Evolutionary conservation across 2,113 vertebrate genomes (phyloP), one percentile per base, ranked within the genome.

Genomic region (Mastomys coucha): DNA sequence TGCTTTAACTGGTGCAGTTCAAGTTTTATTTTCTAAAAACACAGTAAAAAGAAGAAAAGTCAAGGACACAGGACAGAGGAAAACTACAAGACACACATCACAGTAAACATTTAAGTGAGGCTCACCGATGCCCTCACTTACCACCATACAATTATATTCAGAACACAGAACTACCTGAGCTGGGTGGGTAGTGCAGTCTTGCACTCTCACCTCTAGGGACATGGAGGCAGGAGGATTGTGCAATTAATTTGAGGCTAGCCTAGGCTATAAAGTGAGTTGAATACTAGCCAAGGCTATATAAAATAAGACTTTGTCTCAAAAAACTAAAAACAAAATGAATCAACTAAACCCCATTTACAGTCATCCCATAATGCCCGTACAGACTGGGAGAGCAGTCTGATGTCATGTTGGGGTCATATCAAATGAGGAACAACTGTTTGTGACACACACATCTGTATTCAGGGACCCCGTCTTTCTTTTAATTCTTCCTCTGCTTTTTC

Each of bases 21-120:
- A 97, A 99, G 98, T 97, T 99, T 99, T 94, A 99, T 98, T 99
- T 99, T 99, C 99, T 99, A 97, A n/a, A 95, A 98, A 96, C 28
- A 70, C 28, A 97, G 96, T 24, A 94, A 84, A 97, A 26, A 84
- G 88, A 95, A 94, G 97, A 97, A 1, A 28, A 88, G 70, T 95
- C 53, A 93, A 87, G 36, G 10, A 82, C 45, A 49, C 76, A n/a
- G 56, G 77, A 86, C 45, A 67, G 77, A 65, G 88, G 60, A 69
- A 92, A 94, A 89, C 80, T 1, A n/a, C 11, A 89, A 93, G 91
- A 72, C n/a, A 89, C 75, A 70, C 33, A 77, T 76, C 33, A 94
- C 26, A 80, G 13, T 31, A 60, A 2, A 2, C 19, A 78, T 39
- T 63, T 84, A 78, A 39, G 7, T 11, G 7, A 85, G 65, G 45